These are phyloP conservation scores for Epistrophe grossulariae DNA, from an alignment of 2,888 invertebrate species.

Conservation along the genomic window DNA sequence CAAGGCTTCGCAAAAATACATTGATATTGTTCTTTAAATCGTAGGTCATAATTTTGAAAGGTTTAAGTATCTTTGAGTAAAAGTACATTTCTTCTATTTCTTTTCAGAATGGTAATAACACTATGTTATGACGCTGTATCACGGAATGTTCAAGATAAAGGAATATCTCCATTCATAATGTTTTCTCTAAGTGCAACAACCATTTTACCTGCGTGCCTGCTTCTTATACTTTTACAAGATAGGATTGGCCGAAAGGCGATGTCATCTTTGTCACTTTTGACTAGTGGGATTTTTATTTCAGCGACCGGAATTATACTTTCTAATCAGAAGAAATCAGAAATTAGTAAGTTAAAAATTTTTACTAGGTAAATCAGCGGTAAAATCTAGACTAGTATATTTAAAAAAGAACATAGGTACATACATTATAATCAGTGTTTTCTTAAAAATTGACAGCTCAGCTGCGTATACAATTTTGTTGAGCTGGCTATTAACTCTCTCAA, in stretches of 20 bases:
- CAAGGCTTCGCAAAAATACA: slow-evolving; percentile 84
- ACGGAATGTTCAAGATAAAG: slow-evolving; percentile 85
- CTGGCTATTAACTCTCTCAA: too few relatives aligned
- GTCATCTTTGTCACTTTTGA: slow-evolving; percentile 85
- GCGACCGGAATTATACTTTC: slow-evolving; percentile 83
- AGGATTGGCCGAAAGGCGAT: slow-evolving; percentile 85
- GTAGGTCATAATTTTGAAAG: slow-evolving; percentile 82
- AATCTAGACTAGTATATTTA: too few relatives aligned
- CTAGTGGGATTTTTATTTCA: slow-evolving; percentile 85
- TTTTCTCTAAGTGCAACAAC: slow-evolving; percentile 85
- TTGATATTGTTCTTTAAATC: slow-evolving; percentile 86
- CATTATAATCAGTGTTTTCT: too few relatives aligned
- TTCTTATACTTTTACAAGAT: slow-evolving; percentile 83
- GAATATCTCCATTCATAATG: slow-evolving; percentile 85
- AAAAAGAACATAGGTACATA: too few relatives aligned
- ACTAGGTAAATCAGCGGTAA: too few relatives aligned
- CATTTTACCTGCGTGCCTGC: slow-evolving; percentile 86
- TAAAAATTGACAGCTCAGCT: too few relatives aligned
- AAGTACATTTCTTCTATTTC: neutral
- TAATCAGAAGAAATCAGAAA: slow-evolving; percentile 38
- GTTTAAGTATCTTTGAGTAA: neutral
- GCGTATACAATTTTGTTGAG: too few relatives aligned
- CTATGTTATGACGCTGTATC: slow-evolving; percentile 87
- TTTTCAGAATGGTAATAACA: slow-evolving; percentile 85
- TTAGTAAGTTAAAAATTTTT: slow-evolving; percentile 15